Evolutionary conservation across 2,797 vertebrate species (phyloP), one percentile per base, ranked within the genome.

Genomic region (Vespertilio murinus): DNA sequence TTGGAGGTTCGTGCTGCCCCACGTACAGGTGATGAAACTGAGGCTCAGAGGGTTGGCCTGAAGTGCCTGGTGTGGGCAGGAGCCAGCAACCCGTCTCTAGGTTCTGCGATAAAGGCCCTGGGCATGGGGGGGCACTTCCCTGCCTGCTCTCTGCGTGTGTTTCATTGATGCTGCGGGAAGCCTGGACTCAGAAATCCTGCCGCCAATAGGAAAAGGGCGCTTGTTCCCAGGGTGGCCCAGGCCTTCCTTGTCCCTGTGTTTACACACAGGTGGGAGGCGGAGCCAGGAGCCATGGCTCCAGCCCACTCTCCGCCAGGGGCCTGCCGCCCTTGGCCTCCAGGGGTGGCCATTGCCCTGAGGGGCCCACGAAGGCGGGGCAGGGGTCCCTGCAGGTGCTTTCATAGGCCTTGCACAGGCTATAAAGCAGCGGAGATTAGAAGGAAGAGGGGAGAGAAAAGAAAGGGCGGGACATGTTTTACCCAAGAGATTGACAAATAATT

Each of bases 341-440:
- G 3, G 8, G 65, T 14, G 3, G 30, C 33, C 5, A 0, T 16
- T 28, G 35, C 33, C 35, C 0, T 18, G 17, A 23, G 40, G 40
- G 22, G 65, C 9, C 12, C 54, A 0, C 0, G 8, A 54, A 42
- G 40, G 45, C 17, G 2, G n/a, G 25, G 25, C 10, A 0, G 2
- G 2, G 1, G 5, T 30, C 47, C 3, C 1, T 3, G 13, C 20
- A 28, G 3, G 0, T 0, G 4, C 1, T 1, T 5, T 17, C 20
- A 3, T 25, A 8, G 25, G 42, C 20, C 8, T 54, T 1, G 8
- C 25, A 8, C 13, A 4, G 3, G 40, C 47, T 30, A n/a, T 47
- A 33, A 33, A 25, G 49, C 23, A 54, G 13, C 0, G 0, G 33
- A 45, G 78, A 16, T 42, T 4, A 33, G 65, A 13, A 65, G 56